Base-by-base conservation (phyloP, 2,113 vertebrate genomes). In the Vicugna pacos region DNA sequence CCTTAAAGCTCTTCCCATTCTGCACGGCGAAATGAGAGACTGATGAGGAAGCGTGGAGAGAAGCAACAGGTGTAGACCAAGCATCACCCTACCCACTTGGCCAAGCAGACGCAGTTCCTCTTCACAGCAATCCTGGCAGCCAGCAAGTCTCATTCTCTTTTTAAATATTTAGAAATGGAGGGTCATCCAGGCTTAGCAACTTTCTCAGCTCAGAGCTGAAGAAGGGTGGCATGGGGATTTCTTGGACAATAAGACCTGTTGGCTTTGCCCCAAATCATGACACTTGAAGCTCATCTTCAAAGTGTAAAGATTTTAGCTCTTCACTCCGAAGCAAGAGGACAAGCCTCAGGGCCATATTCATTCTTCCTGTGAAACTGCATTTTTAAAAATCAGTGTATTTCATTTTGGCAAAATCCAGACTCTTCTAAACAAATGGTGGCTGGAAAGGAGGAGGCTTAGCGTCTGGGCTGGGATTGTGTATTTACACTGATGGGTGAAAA, bases 121-220 rank as follows among this genome's bases (percentile, higher is more conserved):
- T 70, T 76, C 28, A 52, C 46, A 85, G n/a, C 26, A 70, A 60
- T 52, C 46, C n/a, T 87, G 30, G 90, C 79, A 9, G 17, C 15
- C 24, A 54, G 14, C 16, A 92, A 87, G 54, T 84, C 62, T 69
- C 50, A 62, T n/a, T 87, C 54, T 54, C 32, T 77, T 52, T 67
- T 89, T n/a, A 81, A 85, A 92, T 72, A 89, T 50, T 84, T 75
- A 58, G 81, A 87, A 92, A 96, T 24, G 3, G 8, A 67, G 4
- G 3, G 2, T 38, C 75, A 54, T 52, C 50, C 52, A 50, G 28
- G 17, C 75, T 82, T 65, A 76, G 42, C 48, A 89, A 54, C 17
- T 90, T 94, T 17, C 54, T 89, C 8, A 86, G 65, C 50, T 70
- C 56, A 32, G 86, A 95, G 8, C 26, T 89, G 50, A 3, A 77